phyloP scores from a whole-genome alignment of 2,113 vertebrate genomes.

The Menidia beryllina region DNA sequence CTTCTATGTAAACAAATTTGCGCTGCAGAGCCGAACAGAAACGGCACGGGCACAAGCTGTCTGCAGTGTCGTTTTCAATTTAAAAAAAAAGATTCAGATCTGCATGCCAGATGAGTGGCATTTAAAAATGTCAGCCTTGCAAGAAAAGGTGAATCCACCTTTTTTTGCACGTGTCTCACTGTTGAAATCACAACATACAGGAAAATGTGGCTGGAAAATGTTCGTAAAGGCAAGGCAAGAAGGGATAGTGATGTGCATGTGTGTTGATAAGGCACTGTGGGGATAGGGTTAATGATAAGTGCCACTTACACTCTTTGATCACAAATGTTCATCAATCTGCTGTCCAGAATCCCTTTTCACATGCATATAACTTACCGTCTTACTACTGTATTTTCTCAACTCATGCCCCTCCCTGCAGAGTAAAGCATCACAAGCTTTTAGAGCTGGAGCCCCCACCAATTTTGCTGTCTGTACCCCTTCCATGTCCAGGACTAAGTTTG shows the following conservation, averaged over 20 bases:
- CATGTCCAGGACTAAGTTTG: constrained; percentile 25
- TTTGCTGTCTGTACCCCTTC: background rate
- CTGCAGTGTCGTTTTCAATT: background rate
- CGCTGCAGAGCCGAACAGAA: background rate
- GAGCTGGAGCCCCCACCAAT: constrained; percentile 36
- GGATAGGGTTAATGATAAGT: constrained; percentile 70
- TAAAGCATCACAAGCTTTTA: constrained; percentile 40
- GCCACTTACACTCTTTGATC: constrained; percentile 81
- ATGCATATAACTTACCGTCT: constrained; percentile 14
- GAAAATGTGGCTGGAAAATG: background rate
- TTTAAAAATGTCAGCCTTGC: constrained; percentile 57
- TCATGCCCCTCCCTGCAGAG: constrained; percentile 17
- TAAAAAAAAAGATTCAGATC: constrained; percentile 15
- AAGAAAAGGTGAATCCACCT: background rate
- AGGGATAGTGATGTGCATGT: background rate
- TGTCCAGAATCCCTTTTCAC: constrained; percentile 35
- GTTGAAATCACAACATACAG: background rate
- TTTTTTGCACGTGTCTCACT: background rate
- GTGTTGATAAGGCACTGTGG: constrained; percentile 5
- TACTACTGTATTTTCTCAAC: constrained; percentile 33
- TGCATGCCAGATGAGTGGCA: constrained; percentile 52
- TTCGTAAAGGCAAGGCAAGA: background rate
- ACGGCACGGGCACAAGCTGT: constrained; percentile 7
- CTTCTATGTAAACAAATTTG: constrained; percentile 31
- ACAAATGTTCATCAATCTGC: constrained; percentile 71